Evolutionary conservation across 2,113 vertebrate genomes (phyloP).

Genomic region (Mormoops blainvillei): DNA sequence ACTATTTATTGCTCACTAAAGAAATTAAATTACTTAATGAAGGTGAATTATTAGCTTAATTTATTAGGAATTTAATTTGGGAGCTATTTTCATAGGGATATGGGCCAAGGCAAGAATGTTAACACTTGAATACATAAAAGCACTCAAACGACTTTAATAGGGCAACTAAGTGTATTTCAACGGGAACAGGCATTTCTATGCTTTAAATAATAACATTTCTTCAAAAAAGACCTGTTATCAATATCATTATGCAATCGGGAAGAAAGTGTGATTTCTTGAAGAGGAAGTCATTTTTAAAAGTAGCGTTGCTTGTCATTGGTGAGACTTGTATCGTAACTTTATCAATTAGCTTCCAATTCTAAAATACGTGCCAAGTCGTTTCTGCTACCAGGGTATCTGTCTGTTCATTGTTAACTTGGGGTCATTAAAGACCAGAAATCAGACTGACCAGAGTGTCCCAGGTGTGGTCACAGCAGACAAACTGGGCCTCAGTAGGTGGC

Average conservation of each 20-base stretch:
- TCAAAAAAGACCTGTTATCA: conserved; percentile 25
- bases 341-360: not conserved
- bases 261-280: conserved; percentile 43
- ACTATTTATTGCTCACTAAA: conserved; percentile 65
- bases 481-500: not conserved
- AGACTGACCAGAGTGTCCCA: conserved; percentile 23
- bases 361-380: conserved; percentile 37
- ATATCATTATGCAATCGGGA: not conserved
- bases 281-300: conserved; percentile 47
- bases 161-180: not conserved
- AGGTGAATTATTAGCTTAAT: conserved; percentile 69
- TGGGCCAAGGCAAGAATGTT: not conserved
- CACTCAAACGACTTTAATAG: not conserved
- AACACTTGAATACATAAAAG: not conserved
- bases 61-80: conserved; percentile 66
- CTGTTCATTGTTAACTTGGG: conserved; percentile 24
- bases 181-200: not conserved
- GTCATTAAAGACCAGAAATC: conserved; percentile 57
- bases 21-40: conserved; percentile 68
- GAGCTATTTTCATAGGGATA: conserved; percentile 46
- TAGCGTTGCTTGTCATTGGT: not conserved
- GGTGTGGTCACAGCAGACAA: conserved; percentile 11
- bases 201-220: conserved; percentile 4
- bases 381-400: not conserved
- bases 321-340: conserved; percentile 44